phyloP scores from a whole-genome alignment of 2,797 vertebrate genomes.

The Petrocephalus schoutedeni region DNA sequence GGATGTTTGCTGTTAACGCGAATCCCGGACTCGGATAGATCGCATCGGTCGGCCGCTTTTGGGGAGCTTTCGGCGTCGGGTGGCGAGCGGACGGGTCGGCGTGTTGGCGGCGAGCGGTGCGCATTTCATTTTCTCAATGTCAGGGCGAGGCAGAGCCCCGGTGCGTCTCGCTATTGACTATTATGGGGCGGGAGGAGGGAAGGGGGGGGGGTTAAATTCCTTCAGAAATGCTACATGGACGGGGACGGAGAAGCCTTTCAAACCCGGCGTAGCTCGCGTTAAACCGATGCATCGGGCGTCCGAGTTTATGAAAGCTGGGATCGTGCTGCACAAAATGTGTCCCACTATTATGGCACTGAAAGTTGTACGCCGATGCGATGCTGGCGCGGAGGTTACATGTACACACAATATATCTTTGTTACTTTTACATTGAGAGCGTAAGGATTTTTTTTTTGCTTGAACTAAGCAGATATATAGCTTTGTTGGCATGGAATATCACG shows the following conservation, averaged over 20 bases:
- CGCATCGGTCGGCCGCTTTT: neutral
- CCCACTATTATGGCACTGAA: neutral
- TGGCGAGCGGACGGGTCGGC: neutral
- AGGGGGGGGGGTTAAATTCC: conserved; percentile 19
- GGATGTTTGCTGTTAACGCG: neutral
- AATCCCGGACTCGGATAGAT: neutral
- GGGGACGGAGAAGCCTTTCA: neutral
- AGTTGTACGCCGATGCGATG: neutral
- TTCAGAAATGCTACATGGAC: neutral
- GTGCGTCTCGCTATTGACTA: neutral
- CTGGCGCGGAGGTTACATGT: neutral
- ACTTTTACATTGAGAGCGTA: neutral
- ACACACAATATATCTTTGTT: no score
- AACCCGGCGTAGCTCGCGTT: neutral
- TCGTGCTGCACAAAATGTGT: neutral
- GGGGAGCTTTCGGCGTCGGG: neutral
- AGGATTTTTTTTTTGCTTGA: neutral
- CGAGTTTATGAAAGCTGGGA: neutral
- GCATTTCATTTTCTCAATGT: conserved; percentile 19
- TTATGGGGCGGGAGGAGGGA: conserved; percentile 1
- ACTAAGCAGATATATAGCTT: neutral
- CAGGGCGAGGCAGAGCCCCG: conserved; percentile 16
- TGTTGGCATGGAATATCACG: neutral
- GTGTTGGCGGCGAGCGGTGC: neutral
- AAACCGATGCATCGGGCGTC: no score